Evolutionary conservation across 2,888 invertebrate genomes (phyloP), one percentile per base, ranked within the genome.

Genomic region (Eudasyphora cyanicolor): DNA sequence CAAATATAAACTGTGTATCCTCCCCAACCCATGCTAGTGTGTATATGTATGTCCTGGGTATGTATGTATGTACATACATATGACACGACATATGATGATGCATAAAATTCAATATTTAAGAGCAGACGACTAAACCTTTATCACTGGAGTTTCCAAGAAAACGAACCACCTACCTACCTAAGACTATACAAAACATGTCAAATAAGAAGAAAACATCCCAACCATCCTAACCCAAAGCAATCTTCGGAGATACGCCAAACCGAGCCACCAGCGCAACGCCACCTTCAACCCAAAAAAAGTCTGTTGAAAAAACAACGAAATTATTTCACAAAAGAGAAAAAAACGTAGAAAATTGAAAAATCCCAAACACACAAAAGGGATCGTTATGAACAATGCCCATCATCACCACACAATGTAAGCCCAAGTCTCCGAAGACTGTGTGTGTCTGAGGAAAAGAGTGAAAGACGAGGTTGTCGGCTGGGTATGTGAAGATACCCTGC

Each of bases 81-180:
- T 70, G 80, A 80, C 78, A 81, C 74, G 75, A 78, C 75, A n/a
- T n/a, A n/a, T 81, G 81, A 76, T 83, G 80, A 77, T 81, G 81
- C 64, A 73, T 75, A 84, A 84, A 71, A 54, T 42, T 27, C 29
- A 19, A 49, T 67, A 14, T 64, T 35, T n/a, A 64, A 27, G 49
- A 12, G 38, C 21, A 49, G 27, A 38, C 54, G 69, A 57, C 57
- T 10, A 21, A 49, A 32, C 57, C 14, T 12, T 45, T n/a, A 8
- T 49, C n/a, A 14, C 8, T 57, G 57, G 57, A 8, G 27, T 57
- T 84, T 84, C 84, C 81, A 81, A 84, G 84, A 84, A 82, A 84
- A 79, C 78, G 75, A 84, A 70, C 84, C 78, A 82, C 82, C 82
- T 79, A 82, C 77, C 67, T 67, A 79, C 75, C 62, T 54, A 60